Conservation (phyloP, 2,797 vertebrate species). For the Urophycis tenuis region DNA sequence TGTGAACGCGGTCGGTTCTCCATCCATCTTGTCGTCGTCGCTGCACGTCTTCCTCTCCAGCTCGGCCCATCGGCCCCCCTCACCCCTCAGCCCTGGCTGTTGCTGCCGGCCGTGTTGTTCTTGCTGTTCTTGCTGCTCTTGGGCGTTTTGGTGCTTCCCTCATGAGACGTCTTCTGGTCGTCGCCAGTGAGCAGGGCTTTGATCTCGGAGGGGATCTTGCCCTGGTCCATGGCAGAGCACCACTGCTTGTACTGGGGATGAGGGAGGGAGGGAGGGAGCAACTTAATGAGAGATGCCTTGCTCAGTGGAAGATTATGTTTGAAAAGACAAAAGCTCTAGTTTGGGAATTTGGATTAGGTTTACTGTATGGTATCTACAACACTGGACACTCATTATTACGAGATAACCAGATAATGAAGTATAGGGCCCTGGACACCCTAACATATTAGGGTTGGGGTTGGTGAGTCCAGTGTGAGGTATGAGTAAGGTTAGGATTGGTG, state of each 20-base stretch:
- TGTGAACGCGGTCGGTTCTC: slow-evolving; percentile 1
- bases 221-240: slow-evolving; percentile 97
- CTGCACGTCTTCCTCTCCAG: not conserved
- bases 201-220: slow-evolving; percentile 98
- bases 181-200: slow-evolving; percentile 92
- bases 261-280: too few species aligned
- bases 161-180: slow-evolving; percentile 78
- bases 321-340: not conserved
- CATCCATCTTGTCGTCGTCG: not conserved
- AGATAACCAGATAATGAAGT: not conserved
- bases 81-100: slow-evolving; percentile 64
- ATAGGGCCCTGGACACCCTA: not conserved
- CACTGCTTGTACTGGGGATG: slow-evolving; percentile 92
- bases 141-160: slow-evolving; percentile 67
- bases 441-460: not conserved
- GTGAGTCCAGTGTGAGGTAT: not conserved
- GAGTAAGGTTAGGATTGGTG: too few species aligned
- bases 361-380: not conserved
- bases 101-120: slow-evolving; percentile 46
- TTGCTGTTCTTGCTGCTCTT: slow-evolving; percentile 75
- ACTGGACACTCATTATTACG: not conserved
- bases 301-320: not conserved
- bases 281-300: too few species aligned
- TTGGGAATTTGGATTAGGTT: not conserved
- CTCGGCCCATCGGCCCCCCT: not conserved